These are phyloP conservation scores for Sakesphorus luctuosus DNA, from an alignment of 2,113 vertebrate genomes.

Conservation along the genomic window DNA sequence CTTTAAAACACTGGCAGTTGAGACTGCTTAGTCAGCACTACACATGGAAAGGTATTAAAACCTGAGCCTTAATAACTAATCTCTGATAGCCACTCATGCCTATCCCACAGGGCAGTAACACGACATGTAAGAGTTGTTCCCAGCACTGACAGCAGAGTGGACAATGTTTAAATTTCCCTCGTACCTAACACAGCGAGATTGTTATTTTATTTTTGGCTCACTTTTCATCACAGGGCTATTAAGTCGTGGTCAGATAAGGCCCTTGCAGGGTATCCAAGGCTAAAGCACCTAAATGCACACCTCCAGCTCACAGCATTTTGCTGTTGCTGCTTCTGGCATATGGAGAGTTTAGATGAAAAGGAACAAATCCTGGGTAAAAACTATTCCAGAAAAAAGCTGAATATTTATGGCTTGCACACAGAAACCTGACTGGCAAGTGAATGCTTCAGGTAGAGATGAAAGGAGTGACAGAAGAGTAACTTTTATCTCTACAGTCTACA, in stretches of 20 bases:
- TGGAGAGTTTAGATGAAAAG: background rate
- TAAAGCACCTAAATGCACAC: background rate
- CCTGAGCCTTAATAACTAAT: background rate
- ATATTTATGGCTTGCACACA: conserved; percentile 14
- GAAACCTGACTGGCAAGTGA: conserved; percentile 6
- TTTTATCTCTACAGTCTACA: background rate
- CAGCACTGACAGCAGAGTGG: background rate
- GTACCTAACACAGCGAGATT: background rate
- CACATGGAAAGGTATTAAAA: background rate
- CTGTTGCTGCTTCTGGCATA: background rate
- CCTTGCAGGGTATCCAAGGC: background rate
- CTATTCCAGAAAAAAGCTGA: conserved; percentile 4
- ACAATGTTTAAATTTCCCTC: background rate
- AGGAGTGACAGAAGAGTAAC: conserved; percentile 17
- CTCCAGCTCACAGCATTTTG: background rate
- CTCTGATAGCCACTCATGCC: background rate
- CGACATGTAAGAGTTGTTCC: fast-evolving
- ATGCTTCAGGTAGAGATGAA: conserved; percentile 38
- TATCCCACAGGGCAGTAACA: background rate
- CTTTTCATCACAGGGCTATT: background rate
- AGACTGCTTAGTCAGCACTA: background rate
- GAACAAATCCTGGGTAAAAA: background rate
- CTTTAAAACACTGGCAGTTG: background rate
- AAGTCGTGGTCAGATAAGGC: background rate
- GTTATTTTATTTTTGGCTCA: background rate